phyloP scores from a whole-genome alignment of 2,113 vertebrate genomes.

The Rhea americana region DNA sequence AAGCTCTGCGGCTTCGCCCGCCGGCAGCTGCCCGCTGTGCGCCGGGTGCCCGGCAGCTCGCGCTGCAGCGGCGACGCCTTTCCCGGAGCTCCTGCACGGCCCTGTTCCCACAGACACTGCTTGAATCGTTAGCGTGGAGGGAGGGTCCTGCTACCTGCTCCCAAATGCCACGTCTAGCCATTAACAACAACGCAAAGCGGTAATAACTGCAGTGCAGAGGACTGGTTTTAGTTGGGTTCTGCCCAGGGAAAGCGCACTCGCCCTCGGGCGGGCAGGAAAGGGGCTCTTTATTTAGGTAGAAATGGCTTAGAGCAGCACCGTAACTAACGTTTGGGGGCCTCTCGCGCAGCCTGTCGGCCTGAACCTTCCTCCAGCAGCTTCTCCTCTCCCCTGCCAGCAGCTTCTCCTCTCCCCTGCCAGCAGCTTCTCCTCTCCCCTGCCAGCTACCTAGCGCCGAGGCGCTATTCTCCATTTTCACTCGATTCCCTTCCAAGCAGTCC shows the following conservation, averaged over 20 bases:
- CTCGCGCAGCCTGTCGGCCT: no score
- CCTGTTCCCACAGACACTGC: neutral
- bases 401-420: neutral
- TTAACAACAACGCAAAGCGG: neutral
- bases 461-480: neutral
- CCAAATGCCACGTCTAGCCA: neutral
- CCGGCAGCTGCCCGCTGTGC: neutral
- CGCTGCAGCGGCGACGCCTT: no score
- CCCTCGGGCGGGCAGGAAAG: neutral
- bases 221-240: neutral
- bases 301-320: neutral
- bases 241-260: neutral
- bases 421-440: no score
- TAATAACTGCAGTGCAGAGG: neutral
- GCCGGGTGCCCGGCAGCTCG: no score
- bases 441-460: neutral
- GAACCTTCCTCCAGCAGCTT: neutral
- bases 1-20: neutral
- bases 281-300: neutral
- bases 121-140: neutral
- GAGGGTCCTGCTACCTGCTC: neutral
- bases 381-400: no score
- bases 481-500: no score
- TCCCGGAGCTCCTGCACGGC: no score
- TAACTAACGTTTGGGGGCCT: neutral